Evolutionary conservation across 2,888 invertebrate genomes (phyloP).

Genomic region (Coecobrya sp.): DNA sequence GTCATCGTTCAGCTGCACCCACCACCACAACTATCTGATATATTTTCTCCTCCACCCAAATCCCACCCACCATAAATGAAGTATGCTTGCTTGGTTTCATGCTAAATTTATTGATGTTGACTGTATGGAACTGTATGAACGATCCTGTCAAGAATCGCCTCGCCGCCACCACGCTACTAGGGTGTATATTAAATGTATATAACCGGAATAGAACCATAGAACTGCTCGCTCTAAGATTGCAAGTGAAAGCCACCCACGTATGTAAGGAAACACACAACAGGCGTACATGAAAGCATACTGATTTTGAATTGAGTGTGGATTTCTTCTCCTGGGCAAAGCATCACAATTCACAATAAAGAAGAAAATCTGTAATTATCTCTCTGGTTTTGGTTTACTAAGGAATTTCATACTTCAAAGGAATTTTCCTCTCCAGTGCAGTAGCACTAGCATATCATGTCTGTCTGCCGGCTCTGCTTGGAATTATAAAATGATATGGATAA

Average conservation of each 20-base stretch:
- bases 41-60: constrained; percentile 51
- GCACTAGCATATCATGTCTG: not conserved
- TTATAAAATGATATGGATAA: not conserved
- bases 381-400: not conserved
- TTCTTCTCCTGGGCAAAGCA: too few species aligned
- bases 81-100: not conserved
- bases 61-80: constrained; percentile 34
- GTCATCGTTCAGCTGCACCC: constrained; percentile 1
- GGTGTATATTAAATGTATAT: constrained; percentile 7
- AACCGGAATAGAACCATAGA: not conserved
- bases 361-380: not conserved
- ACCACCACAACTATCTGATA: constrained; percentile 12
- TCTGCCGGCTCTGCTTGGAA: not conserved
- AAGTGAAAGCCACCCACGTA: constrained; percentile 48
- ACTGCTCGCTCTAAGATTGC: not conserved
- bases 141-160: not conserved
- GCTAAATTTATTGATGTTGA: not conserved
- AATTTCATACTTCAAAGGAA: constrained; percentile 41
- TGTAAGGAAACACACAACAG: not conserved
- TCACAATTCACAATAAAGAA: constrained; percentile 4
- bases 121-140: not conserved
- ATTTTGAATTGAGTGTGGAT: not conserved
- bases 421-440: constrained; percentile 11
- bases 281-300: not conserved
- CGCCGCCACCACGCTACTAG: not conserved